These are phyloP conservation scores for Lacerta agilis DNA, from an alignment of 2,797 vertebrate species.

Conservation along the genomic window DNA sequence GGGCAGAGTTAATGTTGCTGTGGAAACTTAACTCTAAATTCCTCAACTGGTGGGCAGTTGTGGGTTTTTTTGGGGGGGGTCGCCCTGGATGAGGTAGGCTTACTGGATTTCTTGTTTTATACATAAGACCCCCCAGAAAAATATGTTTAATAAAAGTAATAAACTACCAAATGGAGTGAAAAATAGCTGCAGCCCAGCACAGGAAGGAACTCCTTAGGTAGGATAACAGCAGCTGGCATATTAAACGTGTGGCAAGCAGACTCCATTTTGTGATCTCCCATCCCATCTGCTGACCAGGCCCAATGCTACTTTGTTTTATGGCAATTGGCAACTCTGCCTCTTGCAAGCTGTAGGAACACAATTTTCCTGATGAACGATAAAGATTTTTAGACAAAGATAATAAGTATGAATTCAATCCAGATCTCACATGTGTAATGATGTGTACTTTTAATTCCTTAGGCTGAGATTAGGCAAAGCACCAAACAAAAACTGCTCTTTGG, in stretches of 20 bases:
- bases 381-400: conserved; percentile 38
- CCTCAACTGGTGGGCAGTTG: conserved; percentile 25
- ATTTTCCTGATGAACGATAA: conserved; percentile 36
- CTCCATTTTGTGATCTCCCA: conserved; percentile 25
- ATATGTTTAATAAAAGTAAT: conserved; percentile 12
- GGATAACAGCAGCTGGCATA: conserved; percentile 17
- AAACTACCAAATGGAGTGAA: conserved; percentile 46
- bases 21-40: conserved; percentile 61
- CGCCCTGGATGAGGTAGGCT: neutral
- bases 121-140: neutral
- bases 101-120: neutral
- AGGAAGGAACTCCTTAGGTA: conserved; percentile 27
- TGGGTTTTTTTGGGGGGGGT: neutral
- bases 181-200: conserved; percentile 26
- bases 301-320: conserved; percentile 26
- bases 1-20: conserved; percentile 55
- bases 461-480: conserved; percentile 46
- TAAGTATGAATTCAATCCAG: conserved; percentile 60
- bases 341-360: conserved; percentile 37
- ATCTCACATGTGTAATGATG: conserved; percentile 40
- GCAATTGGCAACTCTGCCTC: conserved; percentile 30
- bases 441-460: neutral
- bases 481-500: conserved; percentile 45
- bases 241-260: neutral
- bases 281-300: conserved; percentile 25